phyloP scores from a whole-genome alignment of 2,888 invertebrate species.

The Theodoxus fluviatilis region DNA sequence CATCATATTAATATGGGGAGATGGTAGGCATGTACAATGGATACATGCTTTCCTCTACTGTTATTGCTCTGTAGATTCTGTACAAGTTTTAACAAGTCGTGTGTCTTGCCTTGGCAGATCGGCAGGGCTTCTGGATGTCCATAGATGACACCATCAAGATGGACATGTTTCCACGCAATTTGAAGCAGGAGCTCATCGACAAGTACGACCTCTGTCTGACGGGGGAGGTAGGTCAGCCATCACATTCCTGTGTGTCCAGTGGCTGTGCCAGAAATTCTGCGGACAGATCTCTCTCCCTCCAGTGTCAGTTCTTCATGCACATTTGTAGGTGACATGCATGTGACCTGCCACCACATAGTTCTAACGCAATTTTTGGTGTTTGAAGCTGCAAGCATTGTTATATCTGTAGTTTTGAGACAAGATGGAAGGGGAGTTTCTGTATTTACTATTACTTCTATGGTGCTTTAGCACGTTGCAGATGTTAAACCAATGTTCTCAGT shows the following conservation, averaged over 20 bases:
- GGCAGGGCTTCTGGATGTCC: conserved; percentile 66
- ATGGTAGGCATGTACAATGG: too few relatives aligned
- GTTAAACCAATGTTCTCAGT: too few relatives aligned
- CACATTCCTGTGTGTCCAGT: conserved; percentile 3
- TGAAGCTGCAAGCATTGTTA: not conserved
- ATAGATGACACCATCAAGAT: conserved; percentile 64
- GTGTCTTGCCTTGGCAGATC: conserved; percentile 37
- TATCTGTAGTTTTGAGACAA: not conserved
- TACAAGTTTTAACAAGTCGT: not conserved
- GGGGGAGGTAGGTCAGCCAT: conserved; percentile 75
- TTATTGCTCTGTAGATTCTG: too few relatives aligned
- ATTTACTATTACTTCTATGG: too few relatives aligned
- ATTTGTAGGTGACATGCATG: not conserved
- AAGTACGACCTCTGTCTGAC: conserved; percentile 93
- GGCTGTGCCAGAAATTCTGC: too few relatives aligned
- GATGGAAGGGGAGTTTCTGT: too few relatives aligned
- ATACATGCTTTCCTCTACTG: too few relatives aligned
- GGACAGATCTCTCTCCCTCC: not conserved
- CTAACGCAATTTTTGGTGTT: not conserved
- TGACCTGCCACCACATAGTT: not conserved
- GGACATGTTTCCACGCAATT: conserved; percentile 29
- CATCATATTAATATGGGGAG: too few relatives aligned
- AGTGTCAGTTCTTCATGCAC: not conserved
- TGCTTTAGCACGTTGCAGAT: too few relatives aligned
- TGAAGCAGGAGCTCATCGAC: conserved; percentile 72